Evolutionary conservation across 1,140 invertebrate species (phyloP), one percentile per base, ranked within the genome.

Genomic region (Palaemon carinicauda): DNA sequence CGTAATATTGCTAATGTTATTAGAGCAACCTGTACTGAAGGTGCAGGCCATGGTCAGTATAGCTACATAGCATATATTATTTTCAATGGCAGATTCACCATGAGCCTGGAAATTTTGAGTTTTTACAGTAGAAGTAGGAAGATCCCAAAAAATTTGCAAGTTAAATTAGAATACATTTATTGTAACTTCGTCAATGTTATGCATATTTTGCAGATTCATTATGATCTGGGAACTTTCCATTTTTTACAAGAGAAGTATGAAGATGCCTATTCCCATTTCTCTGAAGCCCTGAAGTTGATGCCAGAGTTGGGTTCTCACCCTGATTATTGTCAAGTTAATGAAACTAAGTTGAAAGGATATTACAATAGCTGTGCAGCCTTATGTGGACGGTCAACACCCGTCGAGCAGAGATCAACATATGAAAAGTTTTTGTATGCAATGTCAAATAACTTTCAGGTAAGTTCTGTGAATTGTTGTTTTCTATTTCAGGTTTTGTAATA

Each of bases 201-300:
- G n/a, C n/a, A n/a, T n/a, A n/a, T n/a, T 41, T 41, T 74, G 7
- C 84, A 87, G 84, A 87, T 87, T 50, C 84, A 87, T 50, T 87
- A 80, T 80, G 84, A 87, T 56, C 71, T 87, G 5, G 84, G 84
- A 56, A 71, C 84, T 53, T 87, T 80, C 33, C 84, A 87, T 71
- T 87, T 74, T 69, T 78, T 87, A n/a, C 77, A 87, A 52, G 84
- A 87, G 53, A 80, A 71, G 27, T 80, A 80, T 71, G 84, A 87
- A 56, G 84, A 87, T 80, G 84, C 74, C 19, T 80, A 56, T 80
- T 87, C 84, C 41, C 84, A 87, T 71, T 87, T 87, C 51, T 50
- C 77, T 33, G 84, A 87, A 54, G 84, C 84, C 9, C 29, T 51
- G n/a, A 87, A 87, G 60, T 31, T 87, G 15, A 27, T 87, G 29